Conservation (phyloP, 2,888 invertebrate species). For the Tachina grossa region DNA sequence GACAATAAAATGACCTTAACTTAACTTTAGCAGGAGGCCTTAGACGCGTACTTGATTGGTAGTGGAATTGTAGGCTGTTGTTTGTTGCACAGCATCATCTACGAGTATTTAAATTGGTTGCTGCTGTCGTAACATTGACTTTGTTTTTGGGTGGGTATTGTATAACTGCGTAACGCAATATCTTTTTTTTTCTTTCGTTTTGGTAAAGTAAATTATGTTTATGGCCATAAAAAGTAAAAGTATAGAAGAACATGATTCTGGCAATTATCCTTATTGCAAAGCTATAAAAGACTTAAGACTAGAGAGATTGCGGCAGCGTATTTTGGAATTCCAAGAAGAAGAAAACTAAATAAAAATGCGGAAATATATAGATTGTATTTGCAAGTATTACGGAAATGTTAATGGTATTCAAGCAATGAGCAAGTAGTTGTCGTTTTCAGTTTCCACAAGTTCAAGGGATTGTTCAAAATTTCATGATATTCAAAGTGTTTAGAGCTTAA, state of each 20-base stretch:
- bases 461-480: too few relatives aligned
- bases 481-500: too few relatives aligned
- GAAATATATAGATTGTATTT: constrained; percentile 54
- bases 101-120: constrained; percentile 46
- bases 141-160: constrained; percentile 45
- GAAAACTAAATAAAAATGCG: constrained; percentile 43
- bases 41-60: constrained; percentile 5
- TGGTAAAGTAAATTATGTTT: constrained; percentile 71
- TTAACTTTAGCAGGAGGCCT: constrained; percentile 30
- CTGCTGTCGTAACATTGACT: neutral
- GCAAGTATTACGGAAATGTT: neutral
- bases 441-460: too few relatives aligned
- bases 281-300: constrained; percentile 66
- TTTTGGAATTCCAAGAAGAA: constrained; percentile 13
- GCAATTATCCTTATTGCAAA: constrained; percentile 79
- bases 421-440: neutral
- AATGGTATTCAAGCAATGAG: constrained; percentile 7
- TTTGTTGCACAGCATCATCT: constrained; percentile 1
- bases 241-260: constrained; percentile 75
- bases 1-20: constrained; percentile 70
- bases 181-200: constrained; percentile 22
- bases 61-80: constrained; percentile 21
- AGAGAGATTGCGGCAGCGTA: constrained; percentile 1
- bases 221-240: constrained; percentile 78
- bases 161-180: constrained; percentile 68